phyloP scores from a whole-genome alignment of 2,888 invertebrate species.

The Meteorus cinctellus region DNA sequence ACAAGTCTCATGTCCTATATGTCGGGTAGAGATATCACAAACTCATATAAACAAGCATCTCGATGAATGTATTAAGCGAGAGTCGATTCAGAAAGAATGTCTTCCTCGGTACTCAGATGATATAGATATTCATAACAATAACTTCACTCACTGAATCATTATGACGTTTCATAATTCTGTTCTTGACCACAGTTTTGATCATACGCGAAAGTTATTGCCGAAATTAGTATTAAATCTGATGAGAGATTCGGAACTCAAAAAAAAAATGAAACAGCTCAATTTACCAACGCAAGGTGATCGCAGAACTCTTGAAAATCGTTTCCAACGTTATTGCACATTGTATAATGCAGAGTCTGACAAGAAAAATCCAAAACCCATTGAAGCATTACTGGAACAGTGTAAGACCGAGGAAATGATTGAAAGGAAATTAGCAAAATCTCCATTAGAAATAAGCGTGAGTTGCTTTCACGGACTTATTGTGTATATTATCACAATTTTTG shows the following conservation, averaged over 20 bases:
- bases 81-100: slow-evolving; percentile 41
- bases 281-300: slow-evolving; percentile 73
- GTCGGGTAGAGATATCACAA: slow-evolving; percentile 71
- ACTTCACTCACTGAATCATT: slow-evolving; percentile 2
- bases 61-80: slow-evolving; percentile 73
- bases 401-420: slow-evolving; percentile 71
- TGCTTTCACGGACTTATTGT: neutral
- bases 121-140: slow-evolving; percentile 6
- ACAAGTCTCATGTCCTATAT: slow-evolving; percentile 74
- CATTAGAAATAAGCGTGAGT: slow-evolving; percentile 42
- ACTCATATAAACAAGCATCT: slow-evolving; percentile 74
- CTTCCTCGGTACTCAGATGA: slow-evolving; percentile 50
- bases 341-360: slow-evolving; percentile 75
- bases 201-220: slow-evolving; percentile 72
- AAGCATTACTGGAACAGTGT: slow-evolving; percentile 70
- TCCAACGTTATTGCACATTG: slow-evolving; percentile 69
- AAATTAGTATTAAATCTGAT: slow-evolving; percentile 75
- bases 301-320: slow-evolving; percentile 67
- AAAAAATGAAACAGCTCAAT: slow-evolving; percentile 73
- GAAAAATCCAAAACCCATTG: slow-evolving; percentile 69
- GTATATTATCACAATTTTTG: neutral
- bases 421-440: slow-evolving; percentile 57
- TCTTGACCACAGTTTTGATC: slow-evolving; percentile 53
- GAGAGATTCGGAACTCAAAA: slow-evolving; percentile 73
- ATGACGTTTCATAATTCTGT: neutral